Percentiles rank a stretch among this genome's conserved stretches.
Conservation (phyloP, 2,888 invertebrate species). For the Hetaerina titia region DNA sequence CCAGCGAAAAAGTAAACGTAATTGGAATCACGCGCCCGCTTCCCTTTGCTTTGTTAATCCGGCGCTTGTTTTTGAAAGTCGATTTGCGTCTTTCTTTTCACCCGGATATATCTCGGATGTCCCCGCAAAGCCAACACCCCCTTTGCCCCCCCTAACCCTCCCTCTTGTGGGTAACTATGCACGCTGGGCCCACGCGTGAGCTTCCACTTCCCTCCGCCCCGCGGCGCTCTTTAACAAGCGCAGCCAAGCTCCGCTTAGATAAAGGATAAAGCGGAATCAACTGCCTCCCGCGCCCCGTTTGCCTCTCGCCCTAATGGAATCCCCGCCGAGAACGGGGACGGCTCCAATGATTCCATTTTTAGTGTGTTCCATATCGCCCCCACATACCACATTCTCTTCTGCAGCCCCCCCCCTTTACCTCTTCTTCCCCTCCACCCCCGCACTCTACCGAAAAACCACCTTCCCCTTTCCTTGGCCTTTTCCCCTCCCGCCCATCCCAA, state of each 20-base stretch:
- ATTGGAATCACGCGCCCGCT: neutral
- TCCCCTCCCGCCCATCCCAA: neutral
- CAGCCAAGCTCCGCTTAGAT: neutral
- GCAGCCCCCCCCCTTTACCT: neutral
- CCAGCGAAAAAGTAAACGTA: neutral
- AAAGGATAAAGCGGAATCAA: constrained; percentile 29
- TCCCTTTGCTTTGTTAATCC: neutral
- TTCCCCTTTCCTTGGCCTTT: neutral
- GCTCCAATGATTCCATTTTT: constrained; percentile 32
- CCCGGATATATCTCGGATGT: neutral
- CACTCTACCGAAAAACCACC: neutral
- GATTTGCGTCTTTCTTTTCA: neutral
- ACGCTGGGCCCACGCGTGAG: neutral
- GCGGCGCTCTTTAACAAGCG: constrained; percentile 25
- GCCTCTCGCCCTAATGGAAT: neutral
- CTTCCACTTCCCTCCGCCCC: neutral
- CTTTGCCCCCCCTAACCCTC: neutral
- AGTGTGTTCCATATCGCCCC: constrained; percentile 28
- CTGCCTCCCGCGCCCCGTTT: neutral
- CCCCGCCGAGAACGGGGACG: constrained; percentile 20
- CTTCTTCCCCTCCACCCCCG: constrained; percentile 21
- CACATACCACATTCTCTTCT: neutral
- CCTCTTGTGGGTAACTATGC: neutral
- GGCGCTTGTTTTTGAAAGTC: neutral
- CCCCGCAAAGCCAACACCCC: neutral